phyloP scores from a whole-genome alignment of 2,888 invertebrate genomes.

The Ypsolopha scabrella region DNA sequence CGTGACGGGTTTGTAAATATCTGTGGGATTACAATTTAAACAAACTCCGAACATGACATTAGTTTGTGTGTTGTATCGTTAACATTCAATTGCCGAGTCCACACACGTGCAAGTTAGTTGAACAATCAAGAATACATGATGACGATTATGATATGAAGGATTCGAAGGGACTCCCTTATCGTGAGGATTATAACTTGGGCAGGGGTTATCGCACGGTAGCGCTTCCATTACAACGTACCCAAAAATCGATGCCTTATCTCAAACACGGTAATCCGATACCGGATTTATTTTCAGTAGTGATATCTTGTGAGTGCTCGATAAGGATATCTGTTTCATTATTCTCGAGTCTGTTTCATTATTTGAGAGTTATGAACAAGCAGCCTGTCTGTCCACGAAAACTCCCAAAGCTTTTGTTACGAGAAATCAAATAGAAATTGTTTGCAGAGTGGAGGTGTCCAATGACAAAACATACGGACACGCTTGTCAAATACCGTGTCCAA shows the following conservation, averaged over 20 bases:
- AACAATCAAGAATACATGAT: conserved; percentile 16
- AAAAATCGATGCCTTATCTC: conserved; percentile 1
- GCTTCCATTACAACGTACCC: background rate
- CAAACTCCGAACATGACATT: conserved; percentile 30
- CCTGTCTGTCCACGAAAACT: conserved; percentile 33
- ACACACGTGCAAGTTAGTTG: conserved; percentile 31
- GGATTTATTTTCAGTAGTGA: background rate
- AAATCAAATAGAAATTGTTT: conserved; percentile 54
- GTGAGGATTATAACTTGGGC: background rate
- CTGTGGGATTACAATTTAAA: conserved; percentile 27
- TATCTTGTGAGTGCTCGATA: background rate
- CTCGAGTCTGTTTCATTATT: background rate
- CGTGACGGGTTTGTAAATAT: conserved; percentile 58
- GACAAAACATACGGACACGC: conserved; percentile 62
- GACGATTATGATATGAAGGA: background rate
- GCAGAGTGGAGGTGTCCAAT: conserved; percentile 60
- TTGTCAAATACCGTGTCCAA: conserved; percentile 61
- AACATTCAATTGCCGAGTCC: conserved; percentile 42
- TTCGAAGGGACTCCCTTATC: background rate
- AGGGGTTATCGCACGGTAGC: background rate
- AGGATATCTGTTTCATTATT: background rate
- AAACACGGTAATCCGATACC: background rate
- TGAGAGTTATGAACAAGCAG: background rate
- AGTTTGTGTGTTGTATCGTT: conserved; percentile 41
- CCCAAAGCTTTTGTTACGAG: conserved; percentile 39